Conservation (phyloP, 2,113 vertebrate genomes). For the Aleadryas rufinucha region DNA sequence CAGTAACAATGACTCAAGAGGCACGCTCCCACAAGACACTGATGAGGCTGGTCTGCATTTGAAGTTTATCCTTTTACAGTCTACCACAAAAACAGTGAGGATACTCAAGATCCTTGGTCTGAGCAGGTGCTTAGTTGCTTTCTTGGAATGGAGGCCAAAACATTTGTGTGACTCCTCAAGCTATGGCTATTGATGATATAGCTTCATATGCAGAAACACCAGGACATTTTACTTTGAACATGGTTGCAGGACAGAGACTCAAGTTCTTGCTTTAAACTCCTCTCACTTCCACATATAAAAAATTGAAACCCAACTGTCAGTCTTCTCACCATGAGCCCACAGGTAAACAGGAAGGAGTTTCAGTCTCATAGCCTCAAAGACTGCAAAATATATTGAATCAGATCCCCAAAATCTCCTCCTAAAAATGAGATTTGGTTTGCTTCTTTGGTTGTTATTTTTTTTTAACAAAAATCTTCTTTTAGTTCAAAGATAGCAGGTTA, state of each 20-base stretch:
- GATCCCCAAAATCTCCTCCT: neutral
- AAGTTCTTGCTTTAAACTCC: neutral
- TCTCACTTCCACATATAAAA: constrained; percentile 24
- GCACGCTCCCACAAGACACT: neutral
- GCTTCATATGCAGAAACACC: neutral
- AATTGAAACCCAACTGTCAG: constrained; percentile 10
- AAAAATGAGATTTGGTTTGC: neutral
- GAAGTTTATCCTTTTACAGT: neutral
- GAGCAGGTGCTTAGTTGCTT: neutral
- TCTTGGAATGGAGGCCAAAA: neutral
- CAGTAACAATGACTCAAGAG: neutral
- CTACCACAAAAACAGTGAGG: neutral
- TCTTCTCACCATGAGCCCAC: neutral
- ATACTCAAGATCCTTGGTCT: neutral
- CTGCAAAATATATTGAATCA: neutral
- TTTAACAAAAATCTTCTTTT: neutral
- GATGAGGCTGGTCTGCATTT: neutral
- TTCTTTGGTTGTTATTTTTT: neutral
- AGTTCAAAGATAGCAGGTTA: neutral
- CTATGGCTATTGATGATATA: neutral
- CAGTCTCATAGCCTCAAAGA: neutral
- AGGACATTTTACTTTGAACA: neutral
- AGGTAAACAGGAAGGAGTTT: constrained; percentile 36
- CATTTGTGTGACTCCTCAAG: neutral
- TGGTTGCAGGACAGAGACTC: neutral